Conservation (phyloP, 2,113 vertebrate species). For the Pterocles burchelli region DNA sequence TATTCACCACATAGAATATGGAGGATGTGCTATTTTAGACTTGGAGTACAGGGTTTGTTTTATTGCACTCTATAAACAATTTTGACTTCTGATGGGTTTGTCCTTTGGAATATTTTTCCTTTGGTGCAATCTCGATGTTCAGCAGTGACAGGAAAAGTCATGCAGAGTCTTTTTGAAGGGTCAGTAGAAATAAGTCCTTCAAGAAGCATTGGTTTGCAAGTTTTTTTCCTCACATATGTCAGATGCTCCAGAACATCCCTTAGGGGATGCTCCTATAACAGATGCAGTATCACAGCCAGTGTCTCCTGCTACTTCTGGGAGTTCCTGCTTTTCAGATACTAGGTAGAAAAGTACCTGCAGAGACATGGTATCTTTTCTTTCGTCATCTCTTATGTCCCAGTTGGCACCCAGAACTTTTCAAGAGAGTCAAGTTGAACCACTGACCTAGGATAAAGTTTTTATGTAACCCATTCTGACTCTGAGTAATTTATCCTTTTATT, state of each 20-base stretch:
- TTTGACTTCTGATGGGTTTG: neutral
- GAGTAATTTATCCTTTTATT: neutral
- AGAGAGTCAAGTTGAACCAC: neutral
- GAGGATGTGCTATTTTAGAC: neutral
- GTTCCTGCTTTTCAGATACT: neutral
- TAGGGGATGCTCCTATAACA: neutral
- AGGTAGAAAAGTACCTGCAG: neutral
- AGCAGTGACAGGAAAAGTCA: neutral
- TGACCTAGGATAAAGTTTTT: neutral
- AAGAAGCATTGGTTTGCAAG: neutral
- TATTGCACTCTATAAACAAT: conserved; percentile 22
- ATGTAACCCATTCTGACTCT: neutral
- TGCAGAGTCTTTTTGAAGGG: neutral
- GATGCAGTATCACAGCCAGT: neutral
- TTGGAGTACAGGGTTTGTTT: neutral
- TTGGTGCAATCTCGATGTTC: neutral
- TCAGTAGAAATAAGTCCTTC: neutral
- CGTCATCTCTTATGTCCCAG: neutral
- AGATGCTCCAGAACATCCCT: neutral
- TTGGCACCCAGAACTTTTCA: neutral
- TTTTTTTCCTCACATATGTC: neutral
- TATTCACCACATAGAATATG: neutral
- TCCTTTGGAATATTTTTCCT: conserved; percentile 15
- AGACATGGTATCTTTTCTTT: neutral
- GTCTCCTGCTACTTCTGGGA: neutral